Conservation (phyloP, 1,140 invertebrate species). For the Euura saliciscinereae region DNA sequence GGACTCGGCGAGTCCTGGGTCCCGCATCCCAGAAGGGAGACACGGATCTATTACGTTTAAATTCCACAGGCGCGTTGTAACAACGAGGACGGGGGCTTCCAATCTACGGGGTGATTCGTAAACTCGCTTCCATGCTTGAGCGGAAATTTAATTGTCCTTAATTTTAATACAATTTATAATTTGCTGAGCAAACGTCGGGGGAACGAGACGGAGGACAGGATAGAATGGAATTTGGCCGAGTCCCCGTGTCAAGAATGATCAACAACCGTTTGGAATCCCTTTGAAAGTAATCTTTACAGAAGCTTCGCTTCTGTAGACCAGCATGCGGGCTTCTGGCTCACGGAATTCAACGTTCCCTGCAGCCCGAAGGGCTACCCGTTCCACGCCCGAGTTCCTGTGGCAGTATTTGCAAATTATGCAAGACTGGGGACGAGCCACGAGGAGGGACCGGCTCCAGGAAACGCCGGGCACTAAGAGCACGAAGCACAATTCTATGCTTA, state of each 20-base stretch:
- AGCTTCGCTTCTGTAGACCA: background rate
- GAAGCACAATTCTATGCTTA: too few species aligned
- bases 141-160: too few species aligned
- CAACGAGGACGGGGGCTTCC: too few species aligned
- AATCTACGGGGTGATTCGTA: too few species aligned
- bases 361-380: background rate
- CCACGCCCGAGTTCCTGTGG: background rate
- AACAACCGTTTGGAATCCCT: slow-evolving; percentile 1
- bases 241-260: background rate
- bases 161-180: too few species aligned
- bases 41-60: too few species aligned
- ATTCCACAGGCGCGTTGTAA: too few species aligned
- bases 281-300: background rate
- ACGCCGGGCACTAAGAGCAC: background rate
- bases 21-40: too few species aligned
- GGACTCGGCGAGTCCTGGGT: too few species aligned
- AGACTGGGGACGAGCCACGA: background rate
- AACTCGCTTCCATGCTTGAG: too few species aligned
- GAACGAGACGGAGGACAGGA: background rate
- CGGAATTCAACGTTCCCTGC: background rate
- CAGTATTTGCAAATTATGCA: background rate
- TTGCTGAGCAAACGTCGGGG: too few species aligned
- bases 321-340: background rate
- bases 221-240: background rate
- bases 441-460: too few species aligned